Conservation (phyloP, 2,113 vertebrate genomes). For the Balaenoptera acutorostrata region DNA sequence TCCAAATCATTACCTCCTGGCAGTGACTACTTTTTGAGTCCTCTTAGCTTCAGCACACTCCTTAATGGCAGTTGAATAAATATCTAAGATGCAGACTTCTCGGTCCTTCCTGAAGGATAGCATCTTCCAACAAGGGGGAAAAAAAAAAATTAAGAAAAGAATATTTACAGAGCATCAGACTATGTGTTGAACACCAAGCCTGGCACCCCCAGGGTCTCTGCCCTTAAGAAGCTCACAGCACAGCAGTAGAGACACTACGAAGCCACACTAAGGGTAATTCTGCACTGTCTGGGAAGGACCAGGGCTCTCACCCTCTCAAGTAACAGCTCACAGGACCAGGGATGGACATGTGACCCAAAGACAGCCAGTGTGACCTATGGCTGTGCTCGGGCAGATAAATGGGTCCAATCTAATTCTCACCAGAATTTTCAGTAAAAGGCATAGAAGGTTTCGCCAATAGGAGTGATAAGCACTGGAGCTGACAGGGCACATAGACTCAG, state of each 20-base stretch:
- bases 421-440: neutral
- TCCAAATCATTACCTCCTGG: slow-evolving; percentile 74
- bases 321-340: neutral
- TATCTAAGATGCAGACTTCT: slow-evolving; percentile 31
- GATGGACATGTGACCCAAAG: neutral
- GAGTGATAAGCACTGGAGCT: neutral
- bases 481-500: neutral
- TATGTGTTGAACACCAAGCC: neutral
- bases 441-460: neutral
- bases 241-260: neutral
- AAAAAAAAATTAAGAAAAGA: neutral
- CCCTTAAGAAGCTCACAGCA: neutral
- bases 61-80: slow-evolving; percentile 71
- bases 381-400: neutral
- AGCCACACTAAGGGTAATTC: neutral
- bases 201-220: neutral
- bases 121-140: neutral
- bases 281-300: neutral
- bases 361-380: neutral
- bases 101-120: neutral
- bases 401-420: neutral
- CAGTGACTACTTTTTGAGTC: slow-evolving; percentile 77
- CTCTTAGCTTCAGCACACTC: slow-evolving; percentile 75
- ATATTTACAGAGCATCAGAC: neutral
- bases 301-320: neutral